These are phyloP conservation scores for Chaetoderma sp. DNA, from an alignment of 2,888 invertebrate genomes.

Conservation along the genomic window DNA sequence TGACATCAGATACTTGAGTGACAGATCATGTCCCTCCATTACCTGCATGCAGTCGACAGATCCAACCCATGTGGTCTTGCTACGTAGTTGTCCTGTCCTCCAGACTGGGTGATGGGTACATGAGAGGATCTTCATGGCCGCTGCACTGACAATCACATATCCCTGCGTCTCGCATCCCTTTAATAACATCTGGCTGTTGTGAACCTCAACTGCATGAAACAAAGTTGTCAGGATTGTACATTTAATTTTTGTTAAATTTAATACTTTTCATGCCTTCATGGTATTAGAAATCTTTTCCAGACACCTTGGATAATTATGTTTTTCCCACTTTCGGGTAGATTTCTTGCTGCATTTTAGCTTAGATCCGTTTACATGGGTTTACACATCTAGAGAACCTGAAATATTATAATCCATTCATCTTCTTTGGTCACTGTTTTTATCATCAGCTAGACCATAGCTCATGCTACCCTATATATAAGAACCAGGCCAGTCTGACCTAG, in stretches of 20 bases:
- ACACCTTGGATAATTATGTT: no score
- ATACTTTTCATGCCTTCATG: not conserved
- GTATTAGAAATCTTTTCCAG: not conserved
- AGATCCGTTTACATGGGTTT: no score
- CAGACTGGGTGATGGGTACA: slow-evolving; percentile 89
- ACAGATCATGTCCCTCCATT: no score
- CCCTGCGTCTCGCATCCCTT: slow-evolving; percentile 97
- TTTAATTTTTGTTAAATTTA: not conserved
- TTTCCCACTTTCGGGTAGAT: no score
- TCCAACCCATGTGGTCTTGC: slow-evolving; percentile 96
- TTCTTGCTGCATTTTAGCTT: no score
- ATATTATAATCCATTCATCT: no score
- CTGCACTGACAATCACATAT: slow-evolving; percentile 96
- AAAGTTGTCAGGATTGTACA: not conserved
- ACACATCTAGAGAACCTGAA: no score
- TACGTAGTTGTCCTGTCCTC: slow-evolving; percentile 86
- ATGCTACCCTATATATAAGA: no score
- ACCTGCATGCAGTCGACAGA: slow-evolving; percentile 95
- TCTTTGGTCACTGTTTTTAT: no score
- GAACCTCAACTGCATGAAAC: slow-evolving; percentile 78
- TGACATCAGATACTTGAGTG: no score
- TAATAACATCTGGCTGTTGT: slow-evolving; percentile 89
- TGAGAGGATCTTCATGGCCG: slow-evolving; percentile 94
- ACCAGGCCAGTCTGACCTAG: no score
- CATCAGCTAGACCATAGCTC: no score